Base-by-base conservation (phyloP, 2,113 vertebrate genomes). In the Girardinichthys multiradiatus region DNA sequence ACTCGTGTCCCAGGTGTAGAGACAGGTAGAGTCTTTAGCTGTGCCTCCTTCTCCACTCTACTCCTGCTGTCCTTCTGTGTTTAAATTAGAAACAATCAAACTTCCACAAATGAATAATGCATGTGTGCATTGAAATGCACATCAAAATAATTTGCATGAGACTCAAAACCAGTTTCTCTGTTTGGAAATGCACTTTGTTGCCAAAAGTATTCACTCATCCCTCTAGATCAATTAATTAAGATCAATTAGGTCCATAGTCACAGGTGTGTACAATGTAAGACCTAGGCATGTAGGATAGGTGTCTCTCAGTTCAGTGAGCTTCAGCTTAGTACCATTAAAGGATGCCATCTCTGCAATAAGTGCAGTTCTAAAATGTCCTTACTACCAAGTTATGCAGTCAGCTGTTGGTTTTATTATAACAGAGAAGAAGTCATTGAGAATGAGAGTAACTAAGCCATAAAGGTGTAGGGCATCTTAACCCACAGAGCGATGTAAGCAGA, bases 1-100 rank as follows among this genome's bases (percentile, higher is more conserved):
- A 96, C 92, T 83, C 95, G 98, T 72, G 94, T 97, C 80, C 97
- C 98, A 0, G 96, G 98, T 89, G 95, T 96, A 92, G 96, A 99
- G 68, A 95, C 96, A 93, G 98, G 98, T 99, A 95, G 94, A 94
- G 92, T 93, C 74, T 74, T 82, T 75, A 90, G 90, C 70, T 77
- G 83, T 76, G 68, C 85, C 59, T 45, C 77, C 86, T 90, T 82
- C 66, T 82, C 67, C 85, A 64, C 82, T 77, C 79, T 79, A 72
- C 74, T 83, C 67, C 70, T 64, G 63, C 82, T 87, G 68, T 86
- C 69, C 76, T 67, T 87, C 19, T 60, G 28, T 78, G 71, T 79
- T 81, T 82, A 42, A 81, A 33, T 66, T 64, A 62, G 57, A 81
- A 76, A 39, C 69, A 65, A 68, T 74, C 37, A 70, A 68, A 80